Base-by-base conservation (phyloP, 2,888 invertebrate genomes). In the Hedychridium roseum region DNA sequence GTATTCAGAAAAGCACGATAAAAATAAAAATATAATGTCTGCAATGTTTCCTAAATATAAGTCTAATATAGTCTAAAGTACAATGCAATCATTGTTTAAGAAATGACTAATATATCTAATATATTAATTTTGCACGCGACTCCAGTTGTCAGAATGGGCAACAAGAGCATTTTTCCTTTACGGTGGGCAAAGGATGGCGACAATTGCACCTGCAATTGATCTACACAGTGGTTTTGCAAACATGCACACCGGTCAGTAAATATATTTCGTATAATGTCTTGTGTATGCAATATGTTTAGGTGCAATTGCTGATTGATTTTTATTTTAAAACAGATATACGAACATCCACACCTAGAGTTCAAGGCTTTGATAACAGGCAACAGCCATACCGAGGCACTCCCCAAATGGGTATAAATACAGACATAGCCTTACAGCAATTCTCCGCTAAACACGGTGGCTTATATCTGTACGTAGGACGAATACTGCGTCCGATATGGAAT, bases 401-500 rank as follows among this genome's bases (percentile, higher is more conserved):
- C 3, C 70, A 71, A 53, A 54, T 55, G 11, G 69, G 65, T 18
- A 45, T 66, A n/a, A 66, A 60, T 32, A 51, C 64, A 7, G 78
- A 78, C 7, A 45, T 54, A 4, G 57, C 66, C 7, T 35, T 72
- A 5, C 77, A 76, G 45, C 73, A 80, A 30, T 84, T 83, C 76
- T 92, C 93, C 0, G 88, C 92, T 0, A 94, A 94, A 74, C 97
- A 97, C 75, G 93, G 96, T 73, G 96, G 95, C 0, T 84, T 98
- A 5, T 98, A 96, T 80, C 84, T 96, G 30, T 95, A 94, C 73
- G 87, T 97, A 9, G 88, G 92, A 15, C 85, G 97, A 61, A 89
- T 98, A 62, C 80, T 99, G 12, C 83, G 93, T 20, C 91, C 94
- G 0, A 84, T 98, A 54, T 98, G 98, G 98, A 89, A 87, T 64